Evolutionary conservation across 2,113 vertebrate genomes (phyloP), one percentile per base, ranked within the genome.

Genomic region (Clarias magur): DNA sequence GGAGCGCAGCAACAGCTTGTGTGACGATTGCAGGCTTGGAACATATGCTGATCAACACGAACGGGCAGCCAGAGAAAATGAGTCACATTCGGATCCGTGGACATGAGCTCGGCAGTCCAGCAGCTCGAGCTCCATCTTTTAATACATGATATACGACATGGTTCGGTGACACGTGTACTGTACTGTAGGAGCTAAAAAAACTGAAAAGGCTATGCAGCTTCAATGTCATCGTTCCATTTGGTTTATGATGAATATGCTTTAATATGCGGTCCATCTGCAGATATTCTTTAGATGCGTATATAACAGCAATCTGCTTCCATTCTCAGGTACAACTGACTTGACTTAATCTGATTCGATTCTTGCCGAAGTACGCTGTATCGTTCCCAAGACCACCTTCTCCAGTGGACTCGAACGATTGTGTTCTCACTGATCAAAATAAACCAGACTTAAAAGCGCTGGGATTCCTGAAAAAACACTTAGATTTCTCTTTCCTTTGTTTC

Each of bases 21-120:
- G 17, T 75, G 67, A 75, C 42, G 75, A 88, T 57, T 54, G 68
- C 85, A 3, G 82, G 78, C 82, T 63, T 57, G 34, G 63, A 88
- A 79, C 87, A 90, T 87, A 85, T 88, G 89, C 79, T 82, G 79
- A 72, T 30, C 79, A 48, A 62, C 57, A 79, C 30, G 48, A 85
- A 60, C 72, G 17, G 17, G 54, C 42, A 25, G 70, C 16, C 21
- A 73, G 57, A 84, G 85, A 81, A 84, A 56, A 84, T 27, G 60
- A 80, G 57, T 82, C 56, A 42, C 53, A 67, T 67, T 6, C 13
- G 15, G 76, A 82, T 63, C 53, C 42, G 57, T 25, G 79, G 38
- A 82, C 56, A 62, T 3, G 11, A 60, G 79, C 48, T 38, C 34
- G 5, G 54, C 3, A 38, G 54, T n/a, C 48, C 12, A 21, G 17